Percentiles rank a stretch among this genome's conserved stretches.
These are phyloP conservation scores for Beaufortia kweichowensis DNA, from an alignment of 2,113 vertebrate species.

Conservation along the genomic window DNA sequence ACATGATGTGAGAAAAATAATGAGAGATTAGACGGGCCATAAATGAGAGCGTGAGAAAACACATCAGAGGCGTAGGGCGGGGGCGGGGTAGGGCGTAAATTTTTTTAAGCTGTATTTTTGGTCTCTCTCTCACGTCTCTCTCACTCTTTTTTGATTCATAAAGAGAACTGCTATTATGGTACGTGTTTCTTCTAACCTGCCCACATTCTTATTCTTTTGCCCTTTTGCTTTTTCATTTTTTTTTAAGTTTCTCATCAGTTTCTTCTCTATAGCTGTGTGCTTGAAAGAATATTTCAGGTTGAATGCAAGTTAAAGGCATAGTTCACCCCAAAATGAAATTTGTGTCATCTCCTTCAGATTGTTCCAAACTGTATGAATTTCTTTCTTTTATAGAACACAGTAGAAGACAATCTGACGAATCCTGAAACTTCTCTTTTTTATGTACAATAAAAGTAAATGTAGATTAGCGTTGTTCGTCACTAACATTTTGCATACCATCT, in stretches of 20 bases:
- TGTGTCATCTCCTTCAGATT: too few relatives aligned
- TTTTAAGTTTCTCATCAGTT: background rate
- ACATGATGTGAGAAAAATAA: slow-evolving; percentile 49
- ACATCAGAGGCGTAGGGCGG: slow-evolving; percentile 6
- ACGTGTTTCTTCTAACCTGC: background rate
- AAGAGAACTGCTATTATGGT: background rate
- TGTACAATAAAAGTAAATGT: too few relatives aligned
- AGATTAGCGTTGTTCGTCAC: too few relatives aligned
- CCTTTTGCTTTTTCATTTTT: slow-evolving; percentile 8
- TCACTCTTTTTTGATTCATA: background rate
- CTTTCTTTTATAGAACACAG: too few relatives aligned
- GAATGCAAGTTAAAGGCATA: too few relatives aligned
- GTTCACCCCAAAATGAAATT: too few relatives aligned
- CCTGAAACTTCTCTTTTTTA: too few relatives aligned
- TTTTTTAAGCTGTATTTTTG: background rate
- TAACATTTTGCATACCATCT: too few relatives aligned
- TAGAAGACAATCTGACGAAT: too few relatives aligned
- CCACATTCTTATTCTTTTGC: background rate
- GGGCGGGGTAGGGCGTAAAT: background rate
- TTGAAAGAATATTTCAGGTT: background rate
- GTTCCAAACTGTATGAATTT: too few relatives aligned
- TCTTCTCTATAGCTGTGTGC: background rate
- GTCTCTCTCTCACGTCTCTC: background rate
- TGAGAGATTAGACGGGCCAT: slow-evolving; percentile 27
- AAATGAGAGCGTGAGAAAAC: slow-evolving; percentile 33